Conservation (phyloP, 2,113 vertebrate genomes). For the Hypomesus transpacificus region DNA sequence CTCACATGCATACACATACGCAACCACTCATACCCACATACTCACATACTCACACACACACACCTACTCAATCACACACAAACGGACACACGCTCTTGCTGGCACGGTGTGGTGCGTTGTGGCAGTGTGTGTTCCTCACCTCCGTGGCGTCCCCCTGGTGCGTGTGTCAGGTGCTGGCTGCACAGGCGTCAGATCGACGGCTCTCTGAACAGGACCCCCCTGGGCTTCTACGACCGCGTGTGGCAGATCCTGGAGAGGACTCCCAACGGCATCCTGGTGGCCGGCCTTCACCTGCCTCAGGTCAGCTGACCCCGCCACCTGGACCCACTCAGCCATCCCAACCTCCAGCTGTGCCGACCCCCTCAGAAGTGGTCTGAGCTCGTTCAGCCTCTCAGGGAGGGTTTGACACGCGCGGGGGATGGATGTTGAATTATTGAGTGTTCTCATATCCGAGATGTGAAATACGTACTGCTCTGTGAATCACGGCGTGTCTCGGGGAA, state of each 20-base stretch:
- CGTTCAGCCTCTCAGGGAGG: too few species aligned
- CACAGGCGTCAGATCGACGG: constrained; percentile 91
- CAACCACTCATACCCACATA: neutral
- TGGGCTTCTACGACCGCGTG: constrained; percentile 91
- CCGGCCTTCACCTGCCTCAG: constrained; percentile 86
- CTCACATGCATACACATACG: neutral
- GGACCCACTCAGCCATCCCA: too few species aligned
- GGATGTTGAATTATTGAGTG: too few species aligned
- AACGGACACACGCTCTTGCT: neutral
- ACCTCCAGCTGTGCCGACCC: neutral
- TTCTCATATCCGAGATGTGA: too few species aligned
- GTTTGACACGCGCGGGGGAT: too few species aligned
- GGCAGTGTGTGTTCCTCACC: too few species aligned
- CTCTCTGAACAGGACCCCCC: constrained; percentile 87
- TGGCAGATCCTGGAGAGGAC: constrained; percentile 98
- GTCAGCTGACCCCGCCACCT: constrained; percentile 52
- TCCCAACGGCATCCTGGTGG: constrained; percentile 81
- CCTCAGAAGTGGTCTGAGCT: too few species aligned
- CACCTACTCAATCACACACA: neutral
- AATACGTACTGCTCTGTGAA: too few species aligned
- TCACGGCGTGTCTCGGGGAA: too few species aligned
- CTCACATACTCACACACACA: neutral
- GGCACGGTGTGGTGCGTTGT: neutral
- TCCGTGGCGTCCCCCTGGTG: too few species aligned
- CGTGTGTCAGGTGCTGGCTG: constrained; percentile 80